These are phyloP conservation scores for Pseudochirops cupreus DNA, from an alignment of 2,797 vertebrate species.

Conservation along the genomic window DNA sequence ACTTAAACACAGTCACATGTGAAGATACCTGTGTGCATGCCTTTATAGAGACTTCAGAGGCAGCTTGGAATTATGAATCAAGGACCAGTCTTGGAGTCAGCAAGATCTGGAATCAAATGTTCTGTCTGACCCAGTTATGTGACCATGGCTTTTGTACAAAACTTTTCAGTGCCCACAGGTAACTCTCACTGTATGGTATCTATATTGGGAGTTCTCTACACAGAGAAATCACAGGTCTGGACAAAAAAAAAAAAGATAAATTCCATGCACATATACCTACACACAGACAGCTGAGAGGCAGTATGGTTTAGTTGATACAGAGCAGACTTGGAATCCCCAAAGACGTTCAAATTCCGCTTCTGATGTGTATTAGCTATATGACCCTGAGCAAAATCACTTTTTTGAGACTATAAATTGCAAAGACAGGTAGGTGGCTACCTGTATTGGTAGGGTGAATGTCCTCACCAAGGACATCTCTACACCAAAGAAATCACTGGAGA, in stretches of 20 bases:
- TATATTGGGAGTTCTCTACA: neutral
- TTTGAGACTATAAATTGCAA: neutral
- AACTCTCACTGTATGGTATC: neutral
- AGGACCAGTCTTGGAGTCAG: neutral
- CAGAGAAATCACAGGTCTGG: neutral
- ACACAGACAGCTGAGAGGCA: neutral
- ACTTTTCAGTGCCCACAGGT: neutral
- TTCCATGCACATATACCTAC: no score
- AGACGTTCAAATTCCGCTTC: neutral
- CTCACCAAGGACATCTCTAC: neutral
- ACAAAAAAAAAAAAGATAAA: neutral
- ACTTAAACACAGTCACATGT: neutral
- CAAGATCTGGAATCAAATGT: neutral
- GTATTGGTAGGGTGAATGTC: neutral
- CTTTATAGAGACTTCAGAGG: neutral
- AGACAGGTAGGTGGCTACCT: neutral
- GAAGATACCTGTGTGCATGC: neutral
- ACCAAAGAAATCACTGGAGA: neutral
- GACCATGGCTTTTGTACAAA: neutral
- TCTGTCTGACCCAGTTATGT: neutral
- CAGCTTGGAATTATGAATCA: neutral
- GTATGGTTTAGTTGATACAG: neutral
- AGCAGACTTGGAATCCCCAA: neutral
- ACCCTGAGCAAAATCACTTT: neutral
- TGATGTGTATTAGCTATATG: neutral